Percentiles rank a stretch among this genome's conserved stretches.
These are phyloP conservation scores for Aethina tumida DNA, from an alignment of 1,140 invertebrate genomes.

Conservation along the genomic window DNA sequence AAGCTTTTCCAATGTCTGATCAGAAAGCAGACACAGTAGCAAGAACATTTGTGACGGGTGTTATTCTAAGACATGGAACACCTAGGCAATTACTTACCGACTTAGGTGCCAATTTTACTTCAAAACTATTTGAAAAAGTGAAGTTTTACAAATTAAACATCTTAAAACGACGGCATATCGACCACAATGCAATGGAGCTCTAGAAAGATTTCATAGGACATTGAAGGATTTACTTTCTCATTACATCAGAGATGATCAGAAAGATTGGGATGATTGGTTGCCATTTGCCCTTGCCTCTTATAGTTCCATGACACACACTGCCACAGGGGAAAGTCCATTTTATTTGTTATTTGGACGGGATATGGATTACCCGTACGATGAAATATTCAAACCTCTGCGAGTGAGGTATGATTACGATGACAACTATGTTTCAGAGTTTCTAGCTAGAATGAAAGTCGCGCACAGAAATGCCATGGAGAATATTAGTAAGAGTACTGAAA, in stretches of 20 bases:
- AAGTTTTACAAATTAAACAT: slow-evolving; percentile 25
- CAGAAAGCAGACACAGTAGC: slow-evolving; percentile 21
- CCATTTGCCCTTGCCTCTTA: slow-evolving; percentile 17
- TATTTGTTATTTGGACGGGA: slow-evolving; percentile 17
- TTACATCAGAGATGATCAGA: slow-evolving; percentile 15
- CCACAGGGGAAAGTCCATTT: slow-evolving; percentile 23
- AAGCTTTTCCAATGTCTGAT: slow-evolving; percentile 18
- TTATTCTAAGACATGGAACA: slow-evolving; percentile 23
- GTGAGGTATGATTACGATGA: slow-evolving; percentile 11
- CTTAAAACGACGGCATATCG: slow-evolving; percentile 24
- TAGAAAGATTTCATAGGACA: slow-evolving; percentile 18
- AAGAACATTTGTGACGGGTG: slow-evolving; percentile 16
- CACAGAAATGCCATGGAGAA: slow-evolving; percentile 4
- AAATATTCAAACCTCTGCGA: slow-evolving; percentile 11
- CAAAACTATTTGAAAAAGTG: slow-evolving; percentile 20
- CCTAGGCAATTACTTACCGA: slow-evolving; percentile 27
- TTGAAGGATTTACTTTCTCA: slow-evolving; percentile 16
- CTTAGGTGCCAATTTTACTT: slow-evolving; percentile 26
- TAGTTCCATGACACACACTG: slow-evolving; percentile 22
- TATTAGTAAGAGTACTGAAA: too few relatives aligned
- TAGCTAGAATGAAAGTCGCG: slow-evolving; percentile 10
- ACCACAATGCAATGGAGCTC: slow-evolving; percentile 19
- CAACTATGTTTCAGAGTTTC: slow-evolving; percentile 14
- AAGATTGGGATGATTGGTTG: slow-evolving; percentile 31
- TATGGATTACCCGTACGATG: slow-evolving; percentile 15